Conservation (phyloP, 2,113 vertebrate genomes). For the Lepus timidus region DNA sequence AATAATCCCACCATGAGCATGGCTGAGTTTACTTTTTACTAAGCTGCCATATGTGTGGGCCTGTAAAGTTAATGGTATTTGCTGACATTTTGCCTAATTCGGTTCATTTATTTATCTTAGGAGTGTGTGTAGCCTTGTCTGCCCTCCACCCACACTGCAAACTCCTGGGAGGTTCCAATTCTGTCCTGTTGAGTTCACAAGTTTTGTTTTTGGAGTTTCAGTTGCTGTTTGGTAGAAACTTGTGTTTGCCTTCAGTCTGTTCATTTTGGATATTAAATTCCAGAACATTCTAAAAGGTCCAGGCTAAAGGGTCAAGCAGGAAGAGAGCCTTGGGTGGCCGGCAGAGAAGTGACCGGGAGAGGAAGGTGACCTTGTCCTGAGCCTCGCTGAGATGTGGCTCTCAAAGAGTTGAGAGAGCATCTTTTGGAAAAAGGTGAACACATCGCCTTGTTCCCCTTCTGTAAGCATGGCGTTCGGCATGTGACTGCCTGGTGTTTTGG, state of each 20-base stretch:
- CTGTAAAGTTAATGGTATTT: background rate
- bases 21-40: background rate
- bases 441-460: background rate
- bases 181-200: fast-evolving
- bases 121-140: background rate
- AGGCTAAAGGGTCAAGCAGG: background rate
- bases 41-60: background rate
- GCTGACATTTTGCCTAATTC: background rate
- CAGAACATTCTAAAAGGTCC: background rate
- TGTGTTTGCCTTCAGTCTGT: background rate
- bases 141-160: background rate
- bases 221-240: background rate
- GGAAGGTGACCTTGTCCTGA: background rate
- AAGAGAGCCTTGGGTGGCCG: background rate
- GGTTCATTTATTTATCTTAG: background rate
- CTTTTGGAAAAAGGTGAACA: background rate
- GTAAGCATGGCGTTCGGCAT: background rate
- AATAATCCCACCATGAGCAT: background rate
- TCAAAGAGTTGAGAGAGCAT: background rate
- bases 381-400: background rate
- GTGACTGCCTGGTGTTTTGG: background rate
- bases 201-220: background rate
- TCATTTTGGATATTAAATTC: background rate
- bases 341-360: background rate
- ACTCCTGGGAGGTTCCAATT: background rate